phyloP scores from a whole-genome alignment of 2,797 vertebrate species.

The Syncerus caffer region DNA sequence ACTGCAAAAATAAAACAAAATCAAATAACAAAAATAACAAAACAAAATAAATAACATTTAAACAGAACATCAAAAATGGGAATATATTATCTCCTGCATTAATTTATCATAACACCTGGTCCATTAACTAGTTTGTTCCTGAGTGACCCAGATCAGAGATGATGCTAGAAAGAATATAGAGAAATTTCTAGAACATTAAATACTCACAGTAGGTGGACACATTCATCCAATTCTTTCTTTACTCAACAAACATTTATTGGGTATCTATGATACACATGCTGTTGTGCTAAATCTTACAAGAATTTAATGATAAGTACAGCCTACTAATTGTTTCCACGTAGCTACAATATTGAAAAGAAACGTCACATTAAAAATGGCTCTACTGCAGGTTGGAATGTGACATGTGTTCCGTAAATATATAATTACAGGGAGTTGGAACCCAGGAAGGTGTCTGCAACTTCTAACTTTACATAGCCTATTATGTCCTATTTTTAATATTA shows the following conservation, averaged over 20 bases:
- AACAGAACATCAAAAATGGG: neutral
- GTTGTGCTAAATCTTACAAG: neutral
- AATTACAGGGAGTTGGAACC: neutral
- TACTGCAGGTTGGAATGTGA: neutral
- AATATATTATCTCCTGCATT: neutral
- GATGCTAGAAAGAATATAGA: neutral
- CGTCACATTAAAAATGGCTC: neutral
- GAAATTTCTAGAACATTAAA: neutral
- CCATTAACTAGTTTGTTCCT: neutral
- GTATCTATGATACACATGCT: neutral
- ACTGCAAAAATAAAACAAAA: neutral
- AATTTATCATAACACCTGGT: neutral
- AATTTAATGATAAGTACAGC: constrained; percentile 2
- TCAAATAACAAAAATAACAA: neutral
- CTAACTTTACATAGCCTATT: neutral
- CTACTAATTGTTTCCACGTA: neutral
- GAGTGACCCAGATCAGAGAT: neutral
- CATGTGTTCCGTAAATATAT: neutral
- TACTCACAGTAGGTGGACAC: neutral
- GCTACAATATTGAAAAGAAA: neutral
- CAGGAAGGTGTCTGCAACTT: neutral
- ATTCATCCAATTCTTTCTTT: neutral
- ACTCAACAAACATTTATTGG: neutral
- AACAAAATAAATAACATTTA: neutral
- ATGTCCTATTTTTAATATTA: neutral